These are phyloP conservation scores for Dasypus novemcinctus DNA, from an alignment of 2,113 vertebrate species.

Conservation along the genomic window DNA sequence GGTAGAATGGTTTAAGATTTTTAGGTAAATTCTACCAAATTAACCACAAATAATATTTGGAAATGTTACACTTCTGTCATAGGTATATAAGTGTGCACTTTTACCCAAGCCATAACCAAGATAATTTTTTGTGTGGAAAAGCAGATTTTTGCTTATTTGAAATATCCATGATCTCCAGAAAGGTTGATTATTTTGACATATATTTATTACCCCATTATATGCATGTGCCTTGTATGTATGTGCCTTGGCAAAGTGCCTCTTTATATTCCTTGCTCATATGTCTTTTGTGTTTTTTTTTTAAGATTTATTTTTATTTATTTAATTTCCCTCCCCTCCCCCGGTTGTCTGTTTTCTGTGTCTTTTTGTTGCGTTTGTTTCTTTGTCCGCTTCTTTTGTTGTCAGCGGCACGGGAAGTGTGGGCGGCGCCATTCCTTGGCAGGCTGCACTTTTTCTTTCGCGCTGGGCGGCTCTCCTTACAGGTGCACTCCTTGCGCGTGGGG, in stretches of 20 bases:
- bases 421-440: too few species aligned
- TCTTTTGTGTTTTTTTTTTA: background rate
- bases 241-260: background rate
- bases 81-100: background rate
- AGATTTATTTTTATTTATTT: too few species aligned
- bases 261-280: background rate
- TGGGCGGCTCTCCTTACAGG: too few species aligned
- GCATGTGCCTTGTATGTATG: background rate
- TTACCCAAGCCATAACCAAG: background rate
- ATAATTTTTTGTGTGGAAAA: background rate
- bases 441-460: too few species aligned
- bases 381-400: too few species aligned
- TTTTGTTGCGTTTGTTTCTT: too few species aligned
- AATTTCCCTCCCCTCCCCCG: too few species aligned
- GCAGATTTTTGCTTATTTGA: background rate
- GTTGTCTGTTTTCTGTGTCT: too few species aligned
- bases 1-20: background rate
- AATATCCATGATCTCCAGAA: background rate
- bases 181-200: background rate
- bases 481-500: too few species aligned
- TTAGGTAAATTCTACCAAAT: background rate
- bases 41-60: background rate
- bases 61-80: background rate
- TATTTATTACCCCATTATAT: background rate
- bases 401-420: too few species aligned